Conservation (phyloP, 2,113 vertebrate genomes). For the Girardinichthys multiradiatus region DNA sequence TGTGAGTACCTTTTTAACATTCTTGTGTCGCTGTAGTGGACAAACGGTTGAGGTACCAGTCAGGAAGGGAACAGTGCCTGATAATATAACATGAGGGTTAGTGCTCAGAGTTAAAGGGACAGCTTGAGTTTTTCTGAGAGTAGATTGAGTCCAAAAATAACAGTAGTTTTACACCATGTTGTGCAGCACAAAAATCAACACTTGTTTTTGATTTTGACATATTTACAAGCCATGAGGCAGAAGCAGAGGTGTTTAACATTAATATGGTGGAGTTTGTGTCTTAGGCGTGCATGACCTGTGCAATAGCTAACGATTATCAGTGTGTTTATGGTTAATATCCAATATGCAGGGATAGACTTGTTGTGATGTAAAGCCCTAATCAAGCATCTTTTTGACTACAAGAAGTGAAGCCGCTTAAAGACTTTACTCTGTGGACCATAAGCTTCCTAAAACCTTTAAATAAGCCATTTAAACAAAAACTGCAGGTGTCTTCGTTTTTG, state of each 20-base stretch:
- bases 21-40: conserved; percentile 17
- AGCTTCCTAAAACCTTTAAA: conserved; percentile 44
- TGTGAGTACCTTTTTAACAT: conserved; percentile 1
- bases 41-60: conserved; percentile 48
- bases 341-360: conserved; percentile 43
- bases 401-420: conserved; percentile 34
- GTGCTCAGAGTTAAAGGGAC: conserved; percentile 2
- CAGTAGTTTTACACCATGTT: conserved; percentile 38
- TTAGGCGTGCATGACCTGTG: conserved; percentile 67
- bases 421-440: conserved; percentile 37
- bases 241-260: conserved; percentile 29
- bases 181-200: conserved; percentile 42
- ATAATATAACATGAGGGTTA: conserved; percentile 17
- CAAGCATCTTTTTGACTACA: conserved; percentile 42
- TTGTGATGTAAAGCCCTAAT: conserved; percentile 39
- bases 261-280: conserved; percentile 60
- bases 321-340: conserved; percentile 43
- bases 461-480: conserved; percentile 62
- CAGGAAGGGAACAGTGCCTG: conserved; percentile 54
- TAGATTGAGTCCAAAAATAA: conserved; percentile 31
- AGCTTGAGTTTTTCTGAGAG: conserved; percentile 22
- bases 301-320: conserved; percentile 54
- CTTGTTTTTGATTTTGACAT: conserved; percentile 41
- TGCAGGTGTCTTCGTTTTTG: conserved; percentile 57
- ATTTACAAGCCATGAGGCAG: conserved; percentile 48